Base-by-base conservation (phyloP, 2,888 invertebrate species). In the Ophioninae sp. region DNA sequence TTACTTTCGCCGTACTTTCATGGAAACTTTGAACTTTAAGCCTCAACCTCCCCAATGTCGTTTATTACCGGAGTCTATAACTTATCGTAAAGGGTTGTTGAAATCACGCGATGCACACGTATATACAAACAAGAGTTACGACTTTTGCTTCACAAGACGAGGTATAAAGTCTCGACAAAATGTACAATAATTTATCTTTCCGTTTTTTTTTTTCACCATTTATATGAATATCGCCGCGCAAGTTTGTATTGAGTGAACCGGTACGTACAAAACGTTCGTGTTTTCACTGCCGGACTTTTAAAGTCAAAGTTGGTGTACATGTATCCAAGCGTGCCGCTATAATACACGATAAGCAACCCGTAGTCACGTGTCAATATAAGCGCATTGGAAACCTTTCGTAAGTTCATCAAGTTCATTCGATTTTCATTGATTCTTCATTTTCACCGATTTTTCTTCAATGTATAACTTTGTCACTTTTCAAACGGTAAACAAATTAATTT, bases 31-130 rank as follows among this genome's bases (percentile, higher is more conserved):
- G n/a, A n/a, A n/a, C n/a, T n/a, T n/a, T n/a, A n/a, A n/a, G n/a
- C 73, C 22, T 30, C 61, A 22, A 22, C 41, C 41, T 20, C n/a
- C 61, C 10, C 37, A 20, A 17, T 9, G 23, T n/a, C 59, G 61
- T 81, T 81, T 77, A 67, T 77, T 81, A 77, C 61, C 44, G 61
- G 51, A 44, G 22, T 56, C 22, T 72, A 20, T 59, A 59, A 51
- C 61, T 41, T 67, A 44, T 73, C 39, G 41, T 5, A 68, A 20
- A 73, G 59, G 74, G 22, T 69, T 22, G 64, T 22, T 13, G 69
- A 22, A 65, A 69, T 82, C 82, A 82, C 82, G 82, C 82, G 78
- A 82, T 82, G 58, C 69, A 71, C 20, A 71, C 44, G 30, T 58
- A 68, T 44, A 44, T 44, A 44, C 44, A 78, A 10, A 39, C 20